Evolutionary conservation across 2,113 vertebrate genomes (phyloP).

Genomic region (Silurus glanis): DNA sequence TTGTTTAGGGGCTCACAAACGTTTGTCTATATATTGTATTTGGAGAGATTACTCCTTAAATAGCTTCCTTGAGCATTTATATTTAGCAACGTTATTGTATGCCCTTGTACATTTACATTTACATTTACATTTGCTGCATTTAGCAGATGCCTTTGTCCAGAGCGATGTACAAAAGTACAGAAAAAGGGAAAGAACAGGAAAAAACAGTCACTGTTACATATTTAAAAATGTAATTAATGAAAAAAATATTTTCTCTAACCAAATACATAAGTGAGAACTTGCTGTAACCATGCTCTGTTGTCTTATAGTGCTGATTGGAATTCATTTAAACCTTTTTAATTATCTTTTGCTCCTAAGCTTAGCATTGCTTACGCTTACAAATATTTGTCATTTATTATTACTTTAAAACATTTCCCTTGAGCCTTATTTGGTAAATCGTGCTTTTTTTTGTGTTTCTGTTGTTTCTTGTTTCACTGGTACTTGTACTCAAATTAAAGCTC

Average conservation of each 20-base stretch:
- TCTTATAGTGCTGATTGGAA: neutral
- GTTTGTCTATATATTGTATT: neutral
- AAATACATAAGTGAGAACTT: neutral
- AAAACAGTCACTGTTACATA: too few relatives aligned
- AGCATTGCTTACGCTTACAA: neutral
- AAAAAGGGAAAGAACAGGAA: too few relatives aligned
- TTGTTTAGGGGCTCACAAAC: neutral
- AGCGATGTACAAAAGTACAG: too few relatives aligned
- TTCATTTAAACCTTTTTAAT: neutral
- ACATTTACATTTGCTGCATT: too few relatives aligned
- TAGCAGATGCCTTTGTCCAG: too few relatives aligned
- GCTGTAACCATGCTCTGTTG: neutral
- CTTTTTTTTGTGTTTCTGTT: neutral
- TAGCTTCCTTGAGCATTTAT: neutral
- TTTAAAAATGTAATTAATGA: too few relatives aligned
- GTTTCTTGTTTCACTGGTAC: neutral
- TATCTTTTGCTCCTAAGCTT: neutral
- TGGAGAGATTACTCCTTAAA: neutral
- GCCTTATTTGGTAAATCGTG: neutral
- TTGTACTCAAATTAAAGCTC: neutral
- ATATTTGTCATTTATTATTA: neutral
- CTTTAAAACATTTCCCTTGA: neutral
- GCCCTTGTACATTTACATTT: neutral
- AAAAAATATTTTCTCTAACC: neutral
- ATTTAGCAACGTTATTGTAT: neutral